Conservation (phyloP, 2,797 vertebrate species). For the Alcedo atthis region DNA sequence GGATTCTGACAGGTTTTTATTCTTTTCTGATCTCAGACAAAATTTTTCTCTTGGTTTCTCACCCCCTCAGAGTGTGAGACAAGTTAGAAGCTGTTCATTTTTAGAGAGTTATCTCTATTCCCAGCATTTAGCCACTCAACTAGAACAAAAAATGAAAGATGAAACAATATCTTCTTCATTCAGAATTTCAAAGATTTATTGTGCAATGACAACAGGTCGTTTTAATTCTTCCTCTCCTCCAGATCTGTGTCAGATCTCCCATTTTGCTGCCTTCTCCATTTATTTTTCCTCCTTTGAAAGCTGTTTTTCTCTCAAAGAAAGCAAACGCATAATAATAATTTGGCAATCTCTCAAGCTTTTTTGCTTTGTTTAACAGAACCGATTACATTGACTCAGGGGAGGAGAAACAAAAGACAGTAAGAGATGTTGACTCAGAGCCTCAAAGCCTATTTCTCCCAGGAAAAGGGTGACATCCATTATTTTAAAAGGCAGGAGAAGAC, state of each 20-base stretch:
- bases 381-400: neutral
- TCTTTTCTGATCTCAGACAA: neutral
- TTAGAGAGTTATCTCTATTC: neutral
- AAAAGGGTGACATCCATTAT: neutral
- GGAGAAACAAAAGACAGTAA: neutral
- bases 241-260: neutral
- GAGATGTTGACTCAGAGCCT: neutral
- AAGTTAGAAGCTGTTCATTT: neutral
- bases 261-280: neutral
- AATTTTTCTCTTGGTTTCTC: constrained; percentile 10
- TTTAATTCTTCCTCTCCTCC: neutral
- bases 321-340: neutral
- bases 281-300: neutral
- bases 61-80: neutral
- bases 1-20: constrained; percentile 15
- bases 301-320: neutral
- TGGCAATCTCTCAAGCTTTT: neutral
- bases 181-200: neutral
- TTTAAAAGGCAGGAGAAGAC: neutral
- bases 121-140: neutral
- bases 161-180: neutral
- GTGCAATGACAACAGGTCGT: neutral
- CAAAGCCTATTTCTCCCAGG: neutral
- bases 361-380: neutral
- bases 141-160: neutral